A percentile compares a stretch with the other conserved stretches of the same genome.
Evolutionary conservation across 1,140 invertebrate genomes (phyloP).

Genomic region (Onthophagus taurus): DNA sequence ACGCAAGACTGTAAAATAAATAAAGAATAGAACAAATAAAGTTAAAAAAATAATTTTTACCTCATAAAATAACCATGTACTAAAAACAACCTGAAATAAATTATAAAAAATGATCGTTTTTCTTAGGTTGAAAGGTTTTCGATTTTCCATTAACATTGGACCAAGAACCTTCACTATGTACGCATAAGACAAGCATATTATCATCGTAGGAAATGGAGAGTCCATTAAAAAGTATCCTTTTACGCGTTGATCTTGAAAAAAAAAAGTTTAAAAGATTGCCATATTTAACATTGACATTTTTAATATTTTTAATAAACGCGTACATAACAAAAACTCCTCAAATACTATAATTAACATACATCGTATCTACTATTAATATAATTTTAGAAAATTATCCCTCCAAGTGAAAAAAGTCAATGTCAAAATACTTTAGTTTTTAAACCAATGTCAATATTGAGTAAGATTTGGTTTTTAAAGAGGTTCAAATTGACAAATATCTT

Average conservation of each 20-base stretch:
- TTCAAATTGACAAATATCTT: too few relatives aligned
- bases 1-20: conserved; percentile 22
- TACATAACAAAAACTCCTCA: too few relatives aligned
- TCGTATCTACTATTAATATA: too few relatives aligned
- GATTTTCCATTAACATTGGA: conserved; percentile 59
- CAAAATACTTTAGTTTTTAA: too few relatives aligned
- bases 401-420: too few relatives aligned
- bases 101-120: conserved; percentile 59
- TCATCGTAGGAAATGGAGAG: conserved; percentile 69
- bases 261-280: too few relatives aligned
- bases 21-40: neutral
- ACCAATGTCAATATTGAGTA: too few relatives aligned
- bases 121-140: conserved; percentile 55
- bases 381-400: too few relatives aligned
- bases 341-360: too few relatives aligned
- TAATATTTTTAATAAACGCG: too few relatives aligned
- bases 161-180: conserved; percentile 61
- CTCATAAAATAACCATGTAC: conserved; percentile 32
- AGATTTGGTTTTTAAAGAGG: too few relatives aligned
- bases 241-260: conserved; percentile 64
- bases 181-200: conserved; percentile 67
- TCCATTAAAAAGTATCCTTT: conserved; percentile 80
- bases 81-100: conserved; percentile 52
- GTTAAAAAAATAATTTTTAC: conserved; percentile 16
- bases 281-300: too few relatives aligned